Conservation (phyloP, 2,797 vertebrate species). For the Cryptoprocta ferox region DNA sequence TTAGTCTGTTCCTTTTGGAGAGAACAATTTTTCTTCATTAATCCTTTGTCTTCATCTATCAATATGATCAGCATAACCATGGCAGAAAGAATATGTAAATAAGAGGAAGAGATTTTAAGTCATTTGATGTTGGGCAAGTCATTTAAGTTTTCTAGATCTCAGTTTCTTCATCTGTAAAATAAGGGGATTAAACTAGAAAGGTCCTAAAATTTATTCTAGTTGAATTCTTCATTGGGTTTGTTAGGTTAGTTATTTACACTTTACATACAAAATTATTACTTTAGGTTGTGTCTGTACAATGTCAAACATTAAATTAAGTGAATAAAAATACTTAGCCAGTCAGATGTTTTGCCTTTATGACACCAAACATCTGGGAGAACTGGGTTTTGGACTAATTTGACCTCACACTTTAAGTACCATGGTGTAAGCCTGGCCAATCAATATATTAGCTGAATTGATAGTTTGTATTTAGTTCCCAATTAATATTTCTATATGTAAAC, state of each 20-base stretch:
- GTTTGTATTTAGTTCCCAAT: background rate
- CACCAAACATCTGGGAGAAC: background rate
- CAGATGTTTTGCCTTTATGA: background rate
- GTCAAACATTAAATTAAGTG: background rate
- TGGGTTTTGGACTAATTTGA: background rate
- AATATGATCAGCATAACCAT: background rate
- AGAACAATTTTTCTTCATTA: background rate
- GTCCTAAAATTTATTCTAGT: background rate
- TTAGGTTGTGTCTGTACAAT: background rate
- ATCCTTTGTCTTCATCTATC: background rate
- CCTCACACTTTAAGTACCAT: background rate
- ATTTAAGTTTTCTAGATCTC: conserved; percentile 9
- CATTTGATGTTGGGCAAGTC: background rate
- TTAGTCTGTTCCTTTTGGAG: background rate
- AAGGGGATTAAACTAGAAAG: background rate
- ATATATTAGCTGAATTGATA: background rate
- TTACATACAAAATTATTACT: background rate
- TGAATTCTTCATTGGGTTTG: background rate
- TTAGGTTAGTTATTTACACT: background rate
- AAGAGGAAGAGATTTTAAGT: background rate
- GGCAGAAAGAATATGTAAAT: background rate
- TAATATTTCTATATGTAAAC: background rate
- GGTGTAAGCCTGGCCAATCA: background rate
- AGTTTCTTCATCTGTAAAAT: background rate
- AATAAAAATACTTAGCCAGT: background rate